Percentiles rank a stretch among this genome's conserved stretches.
These are phyloP conservation scores for Eupithecia centaureata DNA, from an alignment of 2,888 invertebrate species.

Conservation along the genomic window DNA sequence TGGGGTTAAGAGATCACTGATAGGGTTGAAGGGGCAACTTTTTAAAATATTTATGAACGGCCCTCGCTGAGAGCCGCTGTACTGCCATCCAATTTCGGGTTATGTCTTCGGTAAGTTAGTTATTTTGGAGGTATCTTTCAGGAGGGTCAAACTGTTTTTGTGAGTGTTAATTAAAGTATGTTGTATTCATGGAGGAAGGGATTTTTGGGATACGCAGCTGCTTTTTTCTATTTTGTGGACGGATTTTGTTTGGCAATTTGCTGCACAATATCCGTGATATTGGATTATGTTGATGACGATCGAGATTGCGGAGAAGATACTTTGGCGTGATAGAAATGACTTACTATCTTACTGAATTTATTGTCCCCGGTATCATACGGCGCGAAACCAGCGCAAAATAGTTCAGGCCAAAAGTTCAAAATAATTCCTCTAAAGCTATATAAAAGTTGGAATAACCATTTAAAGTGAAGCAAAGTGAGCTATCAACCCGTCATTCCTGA, in stretches of 20 bases:
- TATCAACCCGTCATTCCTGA: constrained; percentile 20
- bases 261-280: constrained; percentile 29
- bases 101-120: constrained; percentile 81
- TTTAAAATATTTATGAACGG: constrained; percentile 83
- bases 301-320: neutral
- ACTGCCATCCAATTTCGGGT: constrained; percentile 82
- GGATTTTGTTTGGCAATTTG: constrained; percentile 28
- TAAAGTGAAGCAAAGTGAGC: constrained; percentile 18
- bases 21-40: constrained; percentile 71
- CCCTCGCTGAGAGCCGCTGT: constrained; percentile 66
- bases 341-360: neutral
- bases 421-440: neutral
- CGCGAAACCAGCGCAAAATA: neutral
- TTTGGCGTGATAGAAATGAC: neutral
- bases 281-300: constrained; percentile 22
- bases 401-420: neutral
- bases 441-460: neutral
- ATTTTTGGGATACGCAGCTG: constrained; percentile 50
- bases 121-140: constrained; percentile 68
- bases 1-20: constrained; percentile 78
- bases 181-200: constrained; percentile 58
- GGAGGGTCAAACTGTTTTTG: constrained; percentile 71
- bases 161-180: constrained; percentile 77
- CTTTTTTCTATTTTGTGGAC: constrained; percentile 38
- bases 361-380: neutral